Evolutionary conservation across 2,888 invertebrate species (phyloP).

Genomic region (Gymnoscelis rufifasciata): DNA sequence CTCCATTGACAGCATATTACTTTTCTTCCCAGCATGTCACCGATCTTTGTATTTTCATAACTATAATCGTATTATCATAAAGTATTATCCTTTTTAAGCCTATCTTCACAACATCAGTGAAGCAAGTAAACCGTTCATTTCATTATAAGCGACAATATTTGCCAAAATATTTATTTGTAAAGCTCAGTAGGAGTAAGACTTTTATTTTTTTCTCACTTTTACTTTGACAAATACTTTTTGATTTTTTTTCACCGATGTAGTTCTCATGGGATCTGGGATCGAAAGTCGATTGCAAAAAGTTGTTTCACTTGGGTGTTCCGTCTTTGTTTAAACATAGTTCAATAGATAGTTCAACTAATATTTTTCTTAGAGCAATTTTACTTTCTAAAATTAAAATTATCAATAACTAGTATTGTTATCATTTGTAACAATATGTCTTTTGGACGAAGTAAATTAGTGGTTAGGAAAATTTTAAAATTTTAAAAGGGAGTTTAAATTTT

Average conservation of each 20-base stretch:
- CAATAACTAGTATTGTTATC: no score
- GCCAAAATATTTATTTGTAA: constrained; percentile 35
- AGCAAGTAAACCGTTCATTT: constrained; percentile 16
- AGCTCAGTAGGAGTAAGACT: constrained; percentile 47
- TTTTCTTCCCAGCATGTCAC: no score
- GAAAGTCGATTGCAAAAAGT: constrained; percentile 29
- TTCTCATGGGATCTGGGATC: constrained; percentile 46
- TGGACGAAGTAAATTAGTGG: no score
- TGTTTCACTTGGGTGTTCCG: constrained; percentile 1
- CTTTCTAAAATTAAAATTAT: neutral
- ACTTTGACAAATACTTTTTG: constrained; percentile 28
- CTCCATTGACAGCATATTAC: no score
- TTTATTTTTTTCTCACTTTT: constrained; percentile 36
- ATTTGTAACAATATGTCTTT: no score
- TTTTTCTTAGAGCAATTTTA: neutral
- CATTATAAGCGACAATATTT: constrained; percentile 25
- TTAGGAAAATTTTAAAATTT: no score
- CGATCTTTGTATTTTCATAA: neutral
- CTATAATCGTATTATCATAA: constrained; percentile 7
- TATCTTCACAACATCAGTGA: constrained; percentile 9
- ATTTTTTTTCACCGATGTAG: constrained; percentile 31
- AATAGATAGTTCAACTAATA: no score
- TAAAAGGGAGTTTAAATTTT: no score
- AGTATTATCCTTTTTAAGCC: constrained; percentile 12
- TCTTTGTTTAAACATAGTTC: neutral